Evolutionary conservation across 2,888 invertebrate species (phyloP), one percentile per base, ranked within the genome.

Genomic region (Plagiodera versicolora): DNA sequence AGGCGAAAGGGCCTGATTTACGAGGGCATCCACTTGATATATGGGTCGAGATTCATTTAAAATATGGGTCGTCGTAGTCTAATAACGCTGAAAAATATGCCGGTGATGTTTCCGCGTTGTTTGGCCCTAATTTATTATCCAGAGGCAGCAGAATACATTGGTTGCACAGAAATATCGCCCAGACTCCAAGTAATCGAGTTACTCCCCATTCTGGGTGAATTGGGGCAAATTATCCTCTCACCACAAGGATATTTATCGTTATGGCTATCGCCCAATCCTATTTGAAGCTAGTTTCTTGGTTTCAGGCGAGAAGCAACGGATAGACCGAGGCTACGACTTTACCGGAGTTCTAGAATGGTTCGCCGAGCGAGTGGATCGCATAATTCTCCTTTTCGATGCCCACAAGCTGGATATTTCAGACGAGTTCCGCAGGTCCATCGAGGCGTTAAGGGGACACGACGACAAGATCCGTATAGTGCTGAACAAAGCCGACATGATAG

Each of bases 401-500:
- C 98, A 99, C 83, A 99, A 99, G 80, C 84, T 99, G 58, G 99
- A 99, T 78, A 99, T 99, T 75, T 98, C 98, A 0, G 99, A 99
- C 80, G 99, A 99, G 82, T 98, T 99, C 81, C 85, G 95, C 63
- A 85, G 98, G 70, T 95, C 96, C 55, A 99, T 99, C 73, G 98
- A 98, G 79, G 97, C 97, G 0, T 83, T 98, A 10, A 86, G 94
- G 65, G 95, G 95, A 0, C 95, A 97, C 77, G 97, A 97, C 77
- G 97, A 97, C 76, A 98, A 98, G 83, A 98, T 99, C 67, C 86
- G 98, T 63, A 99, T 99, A 74, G 97, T 98, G 57, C 83, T 99
- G 1, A 99, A 99, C 83, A 99, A 99, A 80, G 97, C 98, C 4
- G 99, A 99, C 77, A 97, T 97, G 95, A 92, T 99, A 51, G 97